Percentiles rank a stretch among this genome's conserved stretches.
Conservation (phyloP, 2,797 vertebrate genomes). For the Potorous gilbertii region DNA sequence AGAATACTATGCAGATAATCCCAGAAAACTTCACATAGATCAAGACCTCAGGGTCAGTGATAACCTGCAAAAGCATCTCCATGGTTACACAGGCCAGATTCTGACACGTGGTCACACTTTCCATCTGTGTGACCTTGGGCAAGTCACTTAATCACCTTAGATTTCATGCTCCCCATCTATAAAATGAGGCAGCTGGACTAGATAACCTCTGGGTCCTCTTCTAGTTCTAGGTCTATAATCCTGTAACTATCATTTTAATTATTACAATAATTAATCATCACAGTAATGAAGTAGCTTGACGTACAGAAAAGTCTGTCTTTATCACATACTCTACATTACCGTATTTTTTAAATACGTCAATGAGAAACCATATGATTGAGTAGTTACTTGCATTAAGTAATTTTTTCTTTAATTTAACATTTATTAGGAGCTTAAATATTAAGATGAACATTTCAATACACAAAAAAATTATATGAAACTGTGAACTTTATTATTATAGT, state of each 20-base stretch:
- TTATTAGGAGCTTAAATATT: background rate
- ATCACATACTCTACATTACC: background rate
- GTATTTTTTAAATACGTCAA: background rate
- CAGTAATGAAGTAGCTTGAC: background rate
- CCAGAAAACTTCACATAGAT: background rate
- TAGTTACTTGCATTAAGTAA: background rate
- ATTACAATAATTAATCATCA: background rate
- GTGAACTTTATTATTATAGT: background rate
- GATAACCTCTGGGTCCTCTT: background rate
- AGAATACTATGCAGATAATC: background rate
- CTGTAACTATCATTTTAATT: background rate
- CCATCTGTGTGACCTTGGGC: background rate
- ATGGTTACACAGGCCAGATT: background rate
- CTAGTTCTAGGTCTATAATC: background rate
- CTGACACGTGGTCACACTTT: background rate
- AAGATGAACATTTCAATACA: background rate
- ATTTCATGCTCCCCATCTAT: background rate
- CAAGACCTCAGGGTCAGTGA: background rate
- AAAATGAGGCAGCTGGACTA: background rate
- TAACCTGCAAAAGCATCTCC: too few species aligned
- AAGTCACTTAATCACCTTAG: background rate
- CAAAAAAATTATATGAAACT: background rate
- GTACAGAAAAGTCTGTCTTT: background rate
- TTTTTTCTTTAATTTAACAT: background rate
- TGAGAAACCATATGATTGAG: background rate